These are phyloP conservation scores for Nemotelus pantherinus DNA, from an alignment of 2,888 invertebrate genomes.

Conservation along the genomic window DNA sequence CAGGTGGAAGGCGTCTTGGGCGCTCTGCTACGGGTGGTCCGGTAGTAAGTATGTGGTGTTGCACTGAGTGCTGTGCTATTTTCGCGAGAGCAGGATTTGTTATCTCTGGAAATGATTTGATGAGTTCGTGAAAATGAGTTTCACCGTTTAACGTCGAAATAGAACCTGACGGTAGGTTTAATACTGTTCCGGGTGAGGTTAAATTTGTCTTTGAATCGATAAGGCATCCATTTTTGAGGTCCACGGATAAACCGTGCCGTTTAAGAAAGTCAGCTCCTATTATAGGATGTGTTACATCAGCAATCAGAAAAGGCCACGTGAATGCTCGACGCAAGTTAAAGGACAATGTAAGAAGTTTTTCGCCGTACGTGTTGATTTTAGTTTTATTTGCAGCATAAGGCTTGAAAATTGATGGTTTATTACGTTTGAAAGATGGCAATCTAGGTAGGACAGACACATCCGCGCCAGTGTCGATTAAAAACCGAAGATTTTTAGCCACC, in stretches of 20 bases:
- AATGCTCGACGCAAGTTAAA: conserved; percentile 38
- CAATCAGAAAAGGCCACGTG: conserved; percentile 31
- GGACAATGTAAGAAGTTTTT: conserved; percentile 10
- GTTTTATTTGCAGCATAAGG: conserved; percentile 43
- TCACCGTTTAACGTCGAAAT: background rate
- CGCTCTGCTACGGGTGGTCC: conserved; percentile 30
- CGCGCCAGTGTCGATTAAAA: conserved; percentile 13
- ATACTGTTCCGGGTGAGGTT: no score
- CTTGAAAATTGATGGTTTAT: background rate
- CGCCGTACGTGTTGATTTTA: conserved; percentile 14
- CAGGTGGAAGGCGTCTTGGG: conserved; percentile 41
- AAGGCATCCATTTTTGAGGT: conserved; percentile 26
- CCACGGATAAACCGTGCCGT: conserved; percentile 33
- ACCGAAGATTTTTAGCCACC: background rate
- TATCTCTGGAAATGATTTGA: background rate
- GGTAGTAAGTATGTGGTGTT: conserved; percentile 46
- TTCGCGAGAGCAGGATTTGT: background rate
- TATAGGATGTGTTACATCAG: conserved; percentile 45
- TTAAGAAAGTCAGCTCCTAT: conserved; percentile 45
- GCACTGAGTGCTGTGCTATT: background rate
- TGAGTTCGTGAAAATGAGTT: background rate
- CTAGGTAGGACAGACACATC: conserved; percentile 10
- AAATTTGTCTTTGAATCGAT: conserved; percentile 37
- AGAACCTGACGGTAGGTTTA: background rate
- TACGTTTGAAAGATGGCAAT: background rate